Evolutionary conservation across 2,113 vertebrate genomes (phyloP).

Genomic region (Epinephelus lanceolatus): DNA sequence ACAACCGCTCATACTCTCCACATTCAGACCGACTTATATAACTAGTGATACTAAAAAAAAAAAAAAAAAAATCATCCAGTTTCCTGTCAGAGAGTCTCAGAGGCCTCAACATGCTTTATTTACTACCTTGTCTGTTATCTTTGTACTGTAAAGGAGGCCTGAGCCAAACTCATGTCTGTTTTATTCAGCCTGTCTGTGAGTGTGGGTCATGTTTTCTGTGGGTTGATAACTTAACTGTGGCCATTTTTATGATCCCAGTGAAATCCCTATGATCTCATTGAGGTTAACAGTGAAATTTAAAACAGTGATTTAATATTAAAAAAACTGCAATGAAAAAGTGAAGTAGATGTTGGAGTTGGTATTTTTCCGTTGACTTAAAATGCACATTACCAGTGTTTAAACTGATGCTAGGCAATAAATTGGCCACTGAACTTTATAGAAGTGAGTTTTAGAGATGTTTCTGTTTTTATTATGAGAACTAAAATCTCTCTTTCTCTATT

Average conservation of each 20-base stretch:
- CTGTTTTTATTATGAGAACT: constrained; percentile 31
- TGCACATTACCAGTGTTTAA: constrained; percentile 25
- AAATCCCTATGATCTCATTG: constrained; percentile 72
- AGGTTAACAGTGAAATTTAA: constrained; percentile 66
- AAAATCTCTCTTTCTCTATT: constrained; percentile 1
- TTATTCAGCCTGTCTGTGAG: constrained; percentile 24
- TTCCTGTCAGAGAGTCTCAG: constrained; percentile 13
- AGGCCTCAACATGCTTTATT: constrained; percentile 12
- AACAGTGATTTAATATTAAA: constrained; percentile 45
- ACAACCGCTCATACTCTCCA: constrained; percentile 17
- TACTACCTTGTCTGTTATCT: constrained; percentile 36
- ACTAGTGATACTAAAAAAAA: background rate
- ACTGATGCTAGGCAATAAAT: constrained; percentile 37
- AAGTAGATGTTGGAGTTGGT: constrained; percentile 24
- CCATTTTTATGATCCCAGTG: constrained; percentile 59
- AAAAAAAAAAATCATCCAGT: background rate
- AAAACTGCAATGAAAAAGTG: constrained; percentile 42
- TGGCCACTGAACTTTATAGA: constrained; percentile 15
- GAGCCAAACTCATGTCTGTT: constrained; percentile 29
- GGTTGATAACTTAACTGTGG: constrained; percentile 51
- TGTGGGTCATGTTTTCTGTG: constrained; percentile 53
- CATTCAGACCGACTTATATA: constrained; percentile 15
- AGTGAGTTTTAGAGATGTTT: constrained; percentile 18
- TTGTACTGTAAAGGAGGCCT: background rate
- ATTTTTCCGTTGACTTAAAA: constrained; percentile 57